Evolutionary conservation across 2,797 vertebrate genomes (phyloP).

Genomic region (Myotis findleyi): DNA sequence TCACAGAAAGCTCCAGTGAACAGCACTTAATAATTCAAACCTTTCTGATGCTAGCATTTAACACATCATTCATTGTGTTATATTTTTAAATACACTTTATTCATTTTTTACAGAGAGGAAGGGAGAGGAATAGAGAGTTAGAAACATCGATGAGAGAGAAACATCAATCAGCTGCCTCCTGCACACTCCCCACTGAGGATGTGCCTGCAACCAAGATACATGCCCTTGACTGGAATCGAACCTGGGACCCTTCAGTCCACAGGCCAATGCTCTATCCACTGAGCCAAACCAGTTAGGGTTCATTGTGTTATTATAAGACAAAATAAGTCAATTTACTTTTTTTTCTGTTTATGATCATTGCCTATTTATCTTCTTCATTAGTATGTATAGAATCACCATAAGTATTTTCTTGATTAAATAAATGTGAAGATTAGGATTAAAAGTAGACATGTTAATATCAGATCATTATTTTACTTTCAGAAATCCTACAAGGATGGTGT

Average conservation of each 20-base stretch:
- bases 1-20: neutral
- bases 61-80: neutral
- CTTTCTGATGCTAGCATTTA: neutral
- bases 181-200: no score
- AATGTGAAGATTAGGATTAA: slow-evolving; percentile 3
- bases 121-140: no score
- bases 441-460: neutral
- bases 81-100: neutral
- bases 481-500: neutral
- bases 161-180: no score
- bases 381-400: neutral
- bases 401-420: slow-evolving; percentile 20
- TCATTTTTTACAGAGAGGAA: no score
- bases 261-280: no score
- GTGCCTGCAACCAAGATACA: no score
- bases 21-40: neutral
- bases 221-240: no score
- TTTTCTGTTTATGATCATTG: neutral
- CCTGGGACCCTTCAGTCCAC: no score
- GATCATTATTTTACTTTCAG: slow-evolving; percentile 45
- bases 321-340: slow-evolving; percentile 36
- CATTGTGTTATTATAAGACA: neutral
- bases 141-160: no score
- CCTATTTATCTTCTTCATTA: neutral
- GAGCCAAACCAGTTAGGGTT: neutral